Evolutionary conservation across 1,140 invertebrate genomes (phyloP).

Genomic region (Tetramorium parvispinum): DNA sequence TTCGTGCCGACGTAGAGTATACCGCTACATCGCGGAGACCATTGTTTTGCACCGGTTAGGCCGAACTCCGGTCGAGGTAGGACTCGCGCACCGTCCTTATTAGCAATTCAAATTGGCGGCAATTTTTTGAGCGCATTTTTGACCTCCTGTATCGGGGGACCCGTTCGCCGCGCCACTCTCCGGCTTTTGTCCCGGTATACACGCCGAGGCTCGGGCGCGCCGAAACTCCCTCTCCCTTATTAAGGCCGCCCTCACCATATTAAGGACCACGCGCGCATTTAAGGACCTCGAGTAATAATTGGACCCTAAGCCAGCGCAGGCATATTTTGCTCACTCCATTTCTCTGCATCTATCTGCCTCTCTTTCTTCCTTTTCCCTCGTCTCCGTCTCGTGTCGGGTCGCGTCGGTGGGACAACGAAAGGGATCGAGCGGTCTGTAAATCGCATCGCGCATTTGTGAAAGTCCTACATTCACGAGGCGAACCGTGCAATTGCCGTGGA

Average conservation of each 20-base stretch:
- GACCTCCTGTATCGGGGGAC: conserved; percentile 85
- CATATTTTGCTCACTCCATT: conserved; percentile 8
- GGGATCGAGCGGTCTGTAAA: conserved; percentile 12
- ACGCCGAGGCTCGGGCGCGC: conserved; percentile 68
- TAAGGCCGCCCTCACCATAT: conserved; percentile 85
- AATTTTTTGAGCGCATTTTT: conserved; percentile 87
- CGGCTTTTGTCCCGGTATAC: conserved; percentile 76
- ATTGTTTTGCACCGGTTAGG: conserved; percentile 83
- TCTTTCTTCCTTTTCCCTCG: conserved; percentile 27
- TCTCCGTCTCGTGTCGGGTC: background rate
- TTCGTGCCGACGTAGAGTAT: conserved; percentile 78
- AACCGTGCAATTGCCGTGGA: conserved; percentile 20
- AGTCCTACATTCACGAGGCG: background rate
- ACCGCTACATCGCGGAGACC: conserved; percentile 82
- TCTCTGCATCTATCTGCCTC: background rate
- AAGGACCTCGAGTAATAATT: conserved; percentile 77
- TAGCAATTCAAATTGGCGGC: conserved; percentile 87
- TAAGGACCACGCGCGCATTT: conserved; percentile 78
- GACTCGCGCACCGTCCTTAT: conserved; percentile 78
- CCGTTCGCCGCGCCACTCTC: conserved; percentile 68
- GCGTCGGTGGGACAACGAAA: conserved; percentile 25
- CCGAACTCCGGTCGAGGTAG: conserved; percentile 70
- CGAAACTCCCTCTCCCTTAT: conserved; percentile 85
- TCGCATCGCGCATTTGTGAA: conserved; percentile 26
- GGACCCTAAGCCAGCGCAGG: conserved; percentile 12